A percentile compares a stretch with the other conserved stretches of the same genome.
phyloP scores from a whole-genome alignment of 2,888 invertebrate species.

The Sturmia bella region DNA sequence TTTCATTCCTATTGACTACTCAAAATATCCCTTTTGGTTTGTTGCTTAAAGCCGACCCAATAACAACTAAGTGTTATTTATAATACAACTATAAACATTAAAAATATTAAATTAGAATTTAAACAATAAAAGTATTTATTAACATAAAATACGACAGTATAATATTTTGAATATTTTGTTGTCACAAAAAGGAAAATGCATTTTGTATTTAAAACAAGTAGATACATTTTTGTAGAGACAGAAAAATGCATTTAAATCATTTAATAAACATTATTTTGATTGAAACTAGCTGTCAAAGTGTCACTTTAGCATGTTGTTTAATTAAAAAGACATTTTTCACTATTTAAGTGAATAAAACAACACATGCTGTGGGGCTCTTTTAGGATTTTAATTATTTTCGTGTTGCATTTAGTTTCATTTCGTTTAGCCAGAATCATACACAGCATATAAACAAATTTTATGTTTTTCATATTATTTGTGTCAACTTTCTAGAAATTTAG shows the following conservation, averaged over 20 bases:
- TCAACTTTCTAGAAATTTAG: neutral
- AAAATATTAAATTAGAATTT: no score
- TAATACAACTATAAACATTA: no score
- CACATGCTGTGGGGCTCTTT: conserved; percentile 25
- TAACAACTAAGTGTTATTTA: no score
- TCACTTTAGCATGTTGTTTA: conserved; percentile 54
- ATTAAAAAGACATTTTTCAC: conserved; percentile 63
- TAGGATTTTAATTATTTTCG: conserved; percentile 32
- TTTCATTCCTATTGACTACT: no score
- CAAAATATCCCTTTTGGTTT: no score
- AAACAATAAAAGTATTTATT: no score
- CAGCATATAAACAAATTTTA: neutral
- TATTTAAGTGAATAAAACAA: conserved; percentile 39
- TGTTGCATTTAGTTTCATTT: neutral
- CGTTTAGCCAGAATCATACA: neutral
- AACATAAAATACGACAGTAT: no score
- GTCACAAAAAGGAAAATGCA: neutral
- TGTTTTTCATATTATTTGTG: neutral
- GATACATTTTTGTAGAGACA: no score
- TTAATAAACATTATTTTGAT: conserved; percentile 55
- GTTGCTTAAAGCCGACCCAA: no score
- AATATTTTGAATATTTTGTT: no score
- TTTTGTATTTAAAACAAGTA: conserved; percentile 12
- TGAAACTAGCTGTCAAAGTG: conserved; percentile 60
- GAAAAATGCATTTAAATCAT: conserved; percentile 28